Evolutionary conservation across 1,140 invertebrate genomes (phyloP).

Genomic region (Venustaconcha ellipsiformis): DNA sequence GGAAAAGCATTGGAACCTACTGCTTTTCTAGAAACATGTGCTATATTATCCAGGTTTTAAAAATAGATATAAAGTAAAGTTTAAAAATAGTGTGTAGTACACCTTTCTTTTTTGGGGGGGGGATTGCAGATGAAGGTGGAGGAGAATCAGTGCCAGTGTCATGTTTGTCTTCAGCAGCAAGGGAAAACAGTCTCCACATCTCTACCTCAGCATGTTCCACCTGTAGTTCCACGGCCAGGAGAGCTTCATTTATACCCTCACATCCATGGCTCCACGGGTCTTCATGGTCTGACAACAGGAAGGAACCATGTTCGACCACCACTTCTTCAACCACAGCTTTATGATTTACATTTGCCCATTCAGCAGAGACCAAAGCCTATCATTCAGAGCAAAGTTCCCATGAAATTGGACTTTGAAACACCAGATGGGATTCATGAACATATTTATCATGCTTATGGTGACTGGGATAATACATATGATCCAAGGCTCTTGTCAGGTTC

Average conservation of each 20-base stretch:
- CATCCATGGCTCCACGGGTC: constrained; percentile 65
- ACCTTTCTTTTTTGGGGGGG: background rate
- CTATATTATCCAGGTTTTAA: background rate
- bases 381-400: constrained; percentile 48
- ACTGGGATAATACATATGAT: constrained; percentile 64
- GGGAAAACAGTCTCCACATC: constrained; percentile 61
- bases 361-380: constrained; percentile 42
- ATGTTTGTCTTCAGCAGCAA: constrained; percentile 63
- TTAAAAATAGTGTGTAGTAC: background rate
- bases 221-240: constrained; percentile 52
- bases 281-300: constrained; percentile 41
- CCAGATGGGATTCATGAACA: constrained; percentile 60
- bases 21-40: no score
- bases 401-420: constrained; percentile 59
- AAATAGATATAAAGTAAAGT: background rate
- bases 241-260: constrained; percentile 69
- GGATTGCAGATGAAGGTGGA: constrained; percentile 46
- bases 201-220: constrained; percentile 55
- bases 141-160: constrained; percentile 65
- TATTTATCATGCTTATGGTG: constrained; percentile 63
- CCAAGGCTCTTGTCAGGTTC: constrained; percentile 33
- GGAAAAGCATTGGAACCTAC: no score
- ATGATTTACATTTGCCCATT: constrained; percentile 58
- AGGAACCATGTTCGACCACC: constrained; percentile 35
- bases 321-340: constrained; percentile 61